Evolutionary conservation across 23 tunicate species (phyloP).

Genomic region (Corella eumyota): DNA sequence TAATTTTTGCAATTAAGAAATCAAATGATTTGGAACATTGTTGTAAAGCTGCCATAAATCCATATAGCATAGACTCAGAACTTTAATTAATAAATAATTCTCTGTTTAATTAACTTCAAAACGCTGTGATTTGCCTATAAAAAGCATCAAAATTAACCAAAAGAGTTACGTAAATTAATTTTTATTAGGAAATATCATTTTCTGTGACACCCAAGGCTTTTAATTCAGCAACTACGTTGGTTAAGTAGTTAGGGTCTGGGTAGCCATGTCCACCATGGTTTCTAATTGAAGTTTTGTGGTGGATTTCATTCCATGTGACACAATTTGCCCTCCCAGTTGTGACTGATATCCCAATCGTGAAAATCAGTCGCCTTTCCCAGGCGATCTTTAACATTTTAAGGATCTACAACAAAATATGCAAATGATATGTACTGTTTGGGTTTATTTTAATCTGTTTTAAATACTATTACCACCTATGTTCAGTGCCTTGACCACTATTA

Average conservation of each 20-base stretch:
- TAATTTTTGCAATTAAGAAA: too few species aligned
- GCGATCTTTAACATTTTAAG: conserved; percentile 36
- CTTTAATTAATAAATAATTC: too few species aligned
- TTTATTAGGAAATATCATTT: conserved; percentile 25
- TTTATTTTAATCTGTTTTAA: too few species aligned
- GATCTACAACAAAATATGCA: conserved; percentile 31
- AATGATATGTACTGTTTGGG: too few species aligned
- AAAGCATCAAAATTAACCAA: too few species aligned
- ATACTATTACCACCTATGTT: too few species aligned
- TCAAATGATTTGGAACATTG: too few species aligned
- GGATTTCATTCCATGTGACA: conserved; percentile 77
- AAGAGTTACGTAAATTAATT: neutral
- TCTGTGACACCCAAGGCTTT: conserved; percentile 59
- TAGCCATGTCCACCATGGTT: conserved; percentile 49
- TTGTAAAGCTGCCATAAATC: too few species aligned
- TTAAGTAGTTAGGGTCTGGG: conserved; percentile 59
- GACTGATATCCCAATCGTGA: conserved; percentile 63
- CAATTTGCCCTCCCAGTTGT: conserved; percentile 45
- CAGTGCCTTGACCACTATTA: too few species aligned
- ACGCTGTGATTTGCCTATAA: too few species aligned
- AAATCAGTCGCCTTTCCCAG: conserved; percentile 49
- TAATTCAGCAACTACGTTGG: conserved; percentile 38
- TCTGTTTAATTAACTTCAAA: too few species aligned
- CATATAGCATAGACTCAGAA: too few species aligned
- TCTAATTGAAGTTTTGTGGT: conserved; percentile 65